Percentiles rank a stretch among this genome's conserved stretches.
These are phyloP conservation scores for Danio tinwini DNA, from an alignment of 2,797 vertebrate species.

Conservation along the genomic window DNA sequence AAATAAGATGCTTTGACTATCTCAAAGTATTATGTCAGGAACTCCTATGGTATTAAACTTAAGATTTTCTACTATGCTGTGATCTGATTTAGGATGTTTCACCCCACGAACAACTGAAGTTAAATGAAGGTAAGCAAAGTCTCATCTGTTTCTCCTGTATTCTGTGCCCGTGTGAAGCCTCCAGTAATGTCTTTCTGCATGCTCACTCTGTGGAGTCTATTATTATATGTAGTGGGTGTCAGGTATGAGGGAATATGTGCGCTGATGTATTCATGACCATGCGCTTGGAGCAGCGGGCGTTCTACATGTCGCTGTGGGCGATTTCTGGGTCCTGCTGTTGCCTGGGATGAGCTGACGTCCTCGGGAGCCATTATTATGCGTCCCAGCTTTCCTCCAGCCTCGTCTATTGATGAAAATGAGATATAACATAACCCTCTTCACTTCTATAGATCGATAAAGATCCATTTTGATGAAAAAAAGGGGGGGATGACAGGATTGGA, in stretches of 20 bases:
- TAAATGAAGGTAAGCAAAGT: not conserved
- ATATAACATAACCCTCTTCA: slow-evolving; percentile 29
- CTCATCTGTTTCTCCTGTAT: not conserved
- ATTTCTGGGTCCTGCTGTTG: slow-evolving; percentile 31
- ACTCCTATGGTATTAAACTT: too few relatives aligned
- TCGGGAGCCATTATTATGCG: slow-evolving; percentile 16
- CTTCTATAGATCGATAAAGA: slow-evolving; percentile 4
- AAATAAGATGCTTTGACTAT: not conserved
- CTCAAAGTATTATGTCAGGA: not conserved
- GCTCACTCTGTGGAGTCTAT: slow-evolving; percentile 22
- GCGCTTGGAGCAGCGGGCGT: slow-evolving; percentile 27
- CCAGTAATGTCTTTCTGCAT: slow-evolving; percentile 21
- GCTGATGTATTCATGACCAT: slow-evolving; percentile 35
- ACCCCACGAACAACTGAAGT: not conserved
- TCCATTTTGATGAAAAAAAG: not conserved
- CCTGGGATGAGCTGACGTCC: slow-evolving; percentile 28
- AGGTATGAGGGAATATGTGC: slow-evolving; percentile 41
- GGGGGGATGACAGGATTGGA: not conserved
- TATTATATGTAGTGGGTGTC: slow-evolving; percentile 30
- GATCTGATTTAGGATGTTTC: not conserved
- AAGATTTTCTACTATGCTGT: too few relatives aligned
- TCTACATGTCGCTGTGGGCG: slow-evolving; percentile 29
- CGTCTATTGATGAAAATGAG: slow-evolving; percentile 25
- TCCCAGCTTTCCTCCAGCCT: not conserved
- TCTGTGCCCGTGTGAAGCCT: slow-evolving; percentile 4